phyloP scores from a whole-genome alignment of 2,113 vertebrate genomes.

The Choloepus hoffmanni region DNA sequence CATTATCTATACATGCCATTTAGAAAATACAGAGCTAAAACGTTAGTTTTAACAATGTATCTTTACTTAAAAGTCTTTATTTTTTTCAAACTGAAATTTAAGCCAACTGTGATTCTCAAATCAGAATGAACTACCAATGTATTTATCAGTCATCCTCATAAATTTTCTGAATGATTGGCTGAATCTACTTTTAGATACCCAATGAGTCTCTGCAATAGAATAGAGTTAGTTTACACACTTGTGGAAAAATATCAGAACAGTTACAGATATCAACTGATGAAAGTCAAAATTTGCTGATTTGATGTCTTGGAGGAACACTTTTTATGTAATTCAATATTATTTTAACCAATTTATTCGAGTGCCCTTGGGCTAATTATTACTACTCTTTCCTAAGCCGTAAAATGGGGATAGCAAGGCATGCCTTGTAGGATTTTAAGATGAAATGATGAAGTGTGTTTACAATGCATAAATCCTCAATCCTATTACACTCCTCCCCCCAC shows the following conservation, averaged over 20 bases:
- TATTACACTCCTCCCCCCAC: no score
- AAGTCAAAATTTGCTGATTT: neutral
- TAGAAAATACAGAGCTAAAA: neutral
- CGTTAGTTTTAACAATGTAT: neutral
- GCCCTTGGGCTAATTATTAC: neutral
- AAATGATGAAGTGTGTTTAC: neutral
- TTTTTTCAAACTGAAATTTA: conserved; percentile 1
- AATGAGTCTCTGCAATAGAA: neutral
- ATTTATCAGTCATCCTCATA: neutral
- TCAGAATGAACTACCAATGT: neutral
- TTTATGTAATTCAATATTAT: neutral
- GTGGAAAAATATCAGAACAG: neutral
- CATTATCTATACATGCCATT: neutral
- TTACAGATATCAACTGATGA: neutral
- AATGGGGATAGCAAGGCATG: neutral
- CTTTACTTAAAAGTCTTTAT: neutral
- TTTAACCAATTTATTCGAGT: neutral
- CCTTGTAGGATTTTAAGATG: neutral
- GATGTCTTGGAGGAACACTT: neutral
- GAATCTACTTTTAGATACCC: neutral
- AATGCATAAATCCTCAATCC: neutral
- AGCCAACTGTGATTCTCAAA: neutral
- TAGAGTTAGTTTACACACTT: neutral
- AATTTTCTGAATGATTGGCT: conserved; percentile 22
- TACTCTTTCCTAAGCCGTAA: neutral